Conservation (phyloP, 2,113 vertebrate species). For the Rhagologus leucostigma region DNA sequence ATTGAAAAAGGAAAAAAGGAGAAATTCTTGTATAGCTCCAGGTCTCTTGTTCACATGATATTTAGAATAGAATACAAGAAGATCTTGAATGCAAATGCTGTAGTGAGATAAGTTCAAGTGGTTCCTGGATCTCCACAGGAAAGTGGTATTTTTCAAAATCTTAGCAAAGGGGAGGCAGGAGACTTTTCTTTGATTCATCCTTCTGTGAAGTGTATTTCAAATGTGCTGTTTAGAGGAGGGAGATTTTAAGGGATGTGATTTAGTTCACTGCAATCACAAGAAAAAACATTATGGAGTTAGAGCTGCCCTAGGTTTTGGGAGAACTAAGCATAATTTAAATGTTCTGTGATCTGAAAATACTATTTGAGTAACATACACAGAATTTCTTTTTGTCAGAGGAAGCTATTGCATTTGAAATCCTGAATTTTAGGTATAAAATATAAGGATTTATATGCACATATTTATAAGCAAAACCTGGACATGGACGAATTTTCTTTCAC, state of each 20-base stretch:
- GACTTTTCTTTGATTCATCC: neutral
- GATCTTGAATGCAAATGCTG: neutral
- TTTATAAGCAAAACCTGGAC: neutral
- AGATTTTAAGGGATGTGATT: neutral
- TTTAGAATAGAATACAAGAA: neutral
- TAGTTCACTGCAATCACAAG: neutral
- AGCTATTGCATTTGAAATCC: neutral
- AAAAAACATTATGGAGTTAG: neutral
- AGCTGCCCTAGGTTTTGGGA: neutral
- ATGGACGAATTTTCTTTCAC: neutral
- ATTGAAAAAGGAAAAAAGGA: neutral
- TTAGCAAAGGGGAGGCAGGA: neutral
- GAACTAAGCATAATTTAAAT: neutral
- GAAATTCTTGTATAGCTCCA: neutral
- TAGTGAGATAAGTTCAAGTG: neutral
- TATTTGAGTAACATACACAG: neutral
- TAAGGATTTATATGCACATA: neutral
- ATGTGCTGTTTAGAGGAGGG: neutral
- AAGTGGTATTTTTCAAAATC: neutral
- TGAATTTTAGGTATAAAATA: neutral
- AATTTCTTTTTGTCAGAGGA: neutral
- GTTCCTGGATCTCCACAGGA: neutral
- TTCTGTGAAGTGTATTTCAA: neutral
- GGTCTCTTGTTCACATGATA: neutral
- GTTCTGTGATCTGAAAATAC: neutral